Conservation (phyloP, 2,888 invertebrate species). For the Odontocerum albicorne region DNA sequence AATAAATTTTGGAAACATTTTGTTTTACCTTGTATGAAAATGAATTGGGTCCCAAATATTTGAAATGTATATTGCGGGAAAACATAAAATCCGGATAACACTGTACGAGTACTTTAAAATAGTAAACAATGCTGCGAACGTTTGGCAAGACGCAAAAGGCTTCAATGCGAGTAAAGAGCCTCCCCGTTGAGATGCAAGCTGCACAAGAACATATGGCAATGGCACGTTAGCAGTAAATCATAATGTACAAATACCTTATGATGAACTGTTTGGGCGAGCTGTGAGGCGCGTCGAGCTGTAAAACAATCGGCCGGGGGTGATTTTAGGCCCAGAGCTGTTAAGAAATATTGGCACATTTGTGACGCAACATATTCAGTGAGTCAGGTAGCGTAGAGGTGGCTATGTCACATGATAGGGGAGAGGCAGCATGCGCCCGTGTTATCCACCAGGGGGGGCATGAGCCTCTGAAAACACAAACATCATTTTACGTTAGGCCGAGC, state of each 20-base stretch:
- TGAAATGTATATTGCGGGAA: too few relatives aligned
- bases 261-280: constrained; percentile 19
- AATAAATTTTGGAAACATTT: too few relatives aligned
- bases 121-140: too few relatives aligned
- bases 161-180: too few relatives aligned
- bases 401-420: constrained; percentile 38
- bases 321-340: constrained; percentile 33
- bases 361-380: constrained; percentile 38
- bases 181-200: too few relatives aligned
- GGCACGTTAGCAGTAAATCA: constrained; percentile 28
- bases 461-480: constrained; percentile 60
- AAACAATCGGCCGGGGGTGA: constrained; percentile 35
- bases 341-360: neutral
- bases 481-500: constrained; percentile 44
- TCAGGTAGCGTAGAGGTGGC: constrained; percentile 60
- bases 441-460: constrained; percentile 57
- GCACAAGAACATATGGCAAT: too few relatives aligned
- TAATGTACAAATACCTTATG: constrained; percentile 31
- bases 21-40: too few relatives aligned
- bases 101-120: too few relatives aligned
- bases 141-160: too few relatives aligned
- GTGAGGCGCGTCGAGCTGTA: constrained; percentile 32
- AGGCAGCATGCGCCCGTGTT: neutral
- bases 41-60: too few relatives aligned
- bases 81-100: too few relatives aligned